These are phyloP conservation scores for Salpingus planirostris DNA, from an alignment of 2,888 invertebrate genomes.

Conservation along the genomic window DNA sequence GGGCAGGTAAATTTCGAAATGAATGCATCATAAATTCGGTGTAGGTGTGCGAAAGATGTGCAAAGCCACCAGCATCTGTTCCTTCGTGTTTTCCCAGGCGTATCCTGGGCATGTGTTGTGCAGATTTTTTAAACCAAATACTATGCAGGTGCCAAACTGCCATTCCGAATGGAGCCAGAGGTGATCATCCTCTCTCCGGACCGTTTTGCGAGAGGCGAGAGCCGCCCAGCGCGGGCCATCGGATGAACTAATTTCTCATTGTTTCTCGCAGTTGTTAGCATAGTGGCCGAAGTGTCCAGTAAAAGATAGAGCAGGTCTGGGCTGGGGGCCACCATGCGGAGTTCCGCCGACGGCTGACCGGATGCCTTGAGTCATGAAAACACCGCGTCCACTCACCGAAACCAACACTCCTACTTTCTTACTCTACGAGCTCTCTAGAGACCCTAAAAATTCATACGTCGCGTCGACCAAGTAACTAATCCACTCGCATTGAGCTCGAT, in stretches of 20 bases:
- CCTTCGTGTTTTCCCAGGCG: conserved; percentile 28
- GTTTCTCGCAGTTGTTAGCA: conserved; percentile 18
- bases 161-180: conserved; percentile 6
- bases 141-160: conserved; percentile 29
- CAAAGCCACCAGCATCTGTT: conserved; percentile 29
- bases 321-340: conserved; percentile 27
- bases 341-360: conserved; percentile 35
- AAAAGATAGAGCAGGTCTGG: conserved; percentile 21
- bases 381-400: conserved; percentile 30
- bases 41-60: conserved; percentile 27
- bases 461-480: too few species aligned
- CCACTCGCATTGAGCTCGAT: too few species aligned
- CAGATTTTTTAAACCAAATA: conserved; percentile 29
- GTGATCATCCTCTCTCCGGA: too few species aligned
- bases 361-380: conserved; percentile 32
- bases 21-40: conserved; percentile 14
- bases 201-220: too few species aligned
- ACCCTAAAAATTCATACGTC: conserved; percentile 7
- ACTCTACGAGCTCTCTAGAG: too few species aligned
- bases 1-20: conserved; percentile 26
- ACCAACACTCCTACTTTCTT: conserved; percentile 34
- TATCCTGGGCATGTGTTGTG: conserved; percentile 30
- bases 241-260: conserved; percentile 13
- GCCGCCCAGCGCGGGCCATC: too few species aligned
- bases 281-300: conserved; percentile 22